These are phyloP conservation scores for Physeter macrocephalus DNA, from an alignment of 2,113 vertebrate genomes.

Conservation along the genomic window DNA sequence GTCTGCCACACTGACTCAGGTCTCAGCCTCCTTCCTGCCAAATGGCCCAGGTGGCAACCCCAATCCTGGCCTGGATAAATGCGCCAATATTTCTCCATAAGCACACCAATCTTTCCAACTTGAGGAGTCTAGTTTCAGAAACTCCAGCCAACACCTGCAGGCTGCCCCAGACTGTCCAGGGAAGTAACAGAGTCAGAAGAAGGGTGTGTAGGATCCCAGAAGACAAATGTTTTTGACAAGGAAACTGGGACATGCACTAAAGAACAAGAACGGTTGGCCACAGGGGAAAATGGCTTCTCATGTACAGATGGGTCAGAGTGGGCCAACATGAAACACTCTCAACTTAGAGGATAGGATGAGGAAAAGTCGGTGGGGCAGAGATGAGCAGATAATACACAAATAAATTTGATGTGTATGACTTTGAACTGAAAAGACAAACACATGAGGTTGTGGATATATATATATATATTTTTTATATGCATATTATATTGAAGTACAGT, in stretches of 20 bases:
- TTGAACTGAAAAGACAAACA: not conserved
- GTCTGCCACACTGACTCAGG: not conserved
- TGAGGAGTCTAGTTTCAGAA: not conserved
- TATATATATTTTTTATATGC: not conserved
- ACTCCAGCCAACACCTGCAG: not conserved
- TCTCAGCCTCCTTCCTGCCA: not conserved
- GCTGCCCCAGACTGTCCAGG: not conserved
- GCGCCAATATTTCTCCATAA: fast-evolving
- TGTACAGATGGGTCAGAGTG: not conserved
- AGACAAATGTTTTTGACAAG: not conserved
- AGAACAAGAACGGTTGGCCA: not conserved
- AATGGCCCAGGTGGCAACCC: not conserved
- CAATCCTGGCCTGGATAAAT: not conserved
- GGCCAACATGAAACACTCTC: not conserved
- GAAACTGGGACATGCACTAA: not conserved
- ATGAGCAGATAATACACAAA: not conserved
- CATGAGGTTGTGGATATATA: not conserved
- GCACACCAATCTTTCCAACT: not conserved
- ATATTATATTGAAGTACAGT: not conserved
- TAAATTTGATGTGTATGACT: not conserved
- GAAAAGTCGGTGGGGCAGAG: not conserved
- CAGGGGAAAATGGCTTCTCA: not conserved
- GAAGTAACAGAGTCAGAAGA: not conserved
- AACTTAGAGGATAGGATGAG: not conserved
- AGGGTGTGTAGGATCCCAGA: not conserved